Percentiles rank a stretch among this genome's conserved stretches.
These are phyloP conservation scores for Momotus momota DNA, from an alignment of 2,797 vertebrate species.

Conservation along the genomic window DNA sequence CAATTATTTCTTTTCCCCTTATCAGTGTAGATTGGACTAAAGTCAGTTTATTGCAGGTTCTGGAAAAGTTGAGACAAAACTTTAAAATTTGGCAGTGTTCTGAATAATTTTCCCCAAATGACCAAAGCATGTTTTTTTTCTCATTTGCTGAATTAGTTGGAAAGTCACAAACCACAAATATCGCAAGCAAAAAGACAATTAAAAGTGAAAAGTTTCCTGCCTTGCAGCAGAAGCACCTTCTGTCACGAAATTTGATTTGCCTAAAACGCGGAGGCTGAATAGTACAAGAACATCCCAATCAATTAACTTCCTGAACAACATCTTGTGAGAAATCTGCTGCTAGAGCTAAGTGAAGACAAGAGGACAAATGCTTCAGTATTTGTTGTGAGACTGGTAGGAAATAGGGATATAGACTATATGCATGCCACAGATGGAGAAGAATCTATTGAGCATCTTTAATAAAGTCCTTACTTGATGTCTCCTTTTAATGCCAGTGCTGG, in stretches of 20 bases:
- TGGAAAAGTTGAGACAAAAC: neutral
- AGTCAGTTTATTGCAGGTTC: neutral
- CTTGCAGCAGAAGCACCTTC: neutral
- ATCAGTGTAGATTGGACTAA: neutral
- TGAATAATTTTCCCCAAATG: neutral
- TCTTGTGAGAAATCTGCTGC: constrained; percentile 31
- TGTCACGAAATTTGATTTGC: neutral
- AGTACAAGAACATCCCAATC: neutral
- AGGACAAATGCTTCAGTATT: neutral
- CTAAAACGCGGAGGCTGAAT: neutral
- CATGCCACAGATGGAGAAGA: neutral
- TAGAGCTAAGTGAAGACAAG: neutral
- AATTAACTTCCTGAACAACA: constrained; percentile 2
- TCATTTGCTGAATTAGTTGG: neutral
- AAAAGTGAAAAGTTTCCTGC: neutral
- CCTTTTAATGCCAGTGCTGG: neutral
- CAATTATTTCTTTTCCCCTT: neutral
- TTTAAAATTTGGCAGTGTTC: neutral
- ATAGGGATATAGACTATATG: neutral
- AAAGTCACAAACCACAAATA: neutral
- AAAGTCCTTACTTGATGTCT: neutral
- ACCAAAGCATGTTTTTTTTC: neutral
- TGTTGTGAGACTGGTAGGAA: neutral
- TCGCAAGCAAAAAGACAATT: neutral
- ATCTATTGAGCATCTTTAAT: neutral